These are phyloP conservation scores for Fragum sueziense DNA, from an alignment of 2,888 invertebrate species.

Conservation along the genomic window DNA sequence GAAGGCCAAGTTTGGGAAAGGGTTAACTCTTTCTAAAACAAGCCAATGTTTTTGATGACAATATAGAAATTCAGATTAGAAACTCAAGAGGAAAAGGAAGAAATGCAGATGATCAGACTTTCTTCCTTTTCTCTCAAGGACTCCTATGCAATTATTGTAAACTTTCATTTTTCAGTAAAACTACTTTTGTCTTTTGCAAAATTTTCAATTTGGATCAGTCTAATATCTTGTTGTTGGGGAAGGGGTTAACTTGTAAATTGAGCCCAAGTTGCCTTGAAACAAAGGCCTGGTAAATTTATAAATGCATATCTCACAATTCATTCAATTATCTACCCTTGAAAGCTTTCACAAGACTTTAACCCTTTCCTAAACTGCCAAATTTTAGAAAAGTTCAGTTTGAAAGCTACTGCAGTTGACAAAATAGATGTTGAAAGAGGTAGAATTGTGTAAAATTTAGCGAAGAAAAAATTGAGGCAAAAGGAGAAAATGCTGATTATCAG, in stretches of 20 bases:
- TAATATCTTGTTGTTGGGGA: neutral
- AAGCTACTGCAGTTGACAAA: neutral
- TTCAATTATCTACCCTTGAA: too few relatives aligned
- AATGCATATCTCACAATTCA: neutral
- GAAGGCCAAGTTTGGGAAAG: too few relatives aligned
- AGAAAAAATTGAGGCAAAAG: too few relatives aligned
- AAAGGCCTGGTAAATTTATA: neutral
- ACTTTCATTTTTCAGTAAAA: too few relatives aligned
- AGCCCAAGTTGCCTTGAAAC: neutral
- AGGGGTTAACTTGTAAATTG: neutral
- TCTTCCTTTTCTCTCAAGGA: neutral
- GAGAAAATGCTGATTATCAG: too few relatives aligned
- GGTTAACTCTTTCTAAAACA: too few relatives aligned
- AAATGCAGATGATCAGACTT: neutral
- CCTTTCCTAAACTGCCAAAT: neutral
- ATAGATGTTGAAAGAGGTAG: neutral
- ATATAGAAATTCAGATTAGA: neutral
- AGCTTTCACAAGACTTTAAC: too few relatives aligned
- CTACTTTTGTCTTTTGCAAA: neutral
- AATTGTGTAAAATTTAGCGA: neutral
- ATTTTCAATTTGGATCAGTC: neutral
- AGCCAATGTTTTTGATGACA: too few relatives aligned
- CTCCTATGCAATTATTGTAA: neutral
- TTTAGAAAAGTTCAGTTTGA: neutral
- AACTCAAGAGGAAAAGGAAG: neutral